Evolutionary conservation across 2,888 invertebrate species (phyloP).

Genomic region (Pristionchus japonicus): DNA sequence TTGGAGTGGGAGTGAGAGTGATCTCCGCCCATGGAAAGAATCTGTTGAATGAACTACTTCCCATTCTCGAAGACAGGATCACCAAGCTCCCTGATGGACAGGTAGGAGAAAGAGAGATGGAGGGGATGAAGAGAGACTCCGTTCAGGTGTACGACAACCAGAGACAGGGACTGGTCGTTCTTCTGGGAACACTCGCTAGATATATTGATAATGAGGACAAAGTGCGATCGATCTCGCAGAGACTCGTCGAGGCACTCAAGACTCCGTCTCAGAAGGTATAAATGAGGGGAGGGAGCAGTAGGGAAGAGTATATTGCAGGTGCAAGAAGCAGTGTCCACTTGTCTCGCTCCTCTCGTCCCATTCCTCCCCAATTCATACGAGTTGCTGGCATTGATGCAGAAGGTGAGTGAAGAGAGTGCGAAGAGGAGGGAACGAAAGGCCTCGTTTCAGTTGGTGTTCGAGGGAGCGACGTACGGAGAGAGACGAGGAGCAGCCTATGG

Average conservation of each 20-base stretch:
- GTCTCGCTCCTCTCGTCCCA: slow-evolving; percentile 92
- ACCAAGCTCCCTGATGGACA: slow-evolving; percentile 79
- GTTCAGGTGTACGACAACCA: slow-evolving; percentile 90
- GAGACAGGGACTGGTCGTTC: slow-evolving; percentile 91
- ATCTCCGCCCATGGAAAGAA: slow-evolving; percentile 93
- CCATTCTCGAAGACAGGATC: slow-evolving; percentile 79
- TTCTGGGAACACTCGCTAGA: slow-evolving; percentile 98
- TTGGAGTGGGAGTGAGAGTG: slow-evolving; percentile 90
- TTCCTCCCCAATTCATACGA: slow-evolving; percentile 91
- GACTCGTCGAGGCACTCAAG: slow-evolving; percentile 90
- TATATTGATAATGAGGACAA: slow-evolving; percentile 77
- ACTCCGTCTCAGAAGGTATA: slow-evolving; percentile 93
- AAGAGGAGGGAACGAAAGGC: neutral
- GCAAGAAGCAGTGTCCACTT: slow-evolving; percentile 96
- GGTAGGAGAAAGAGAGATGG: neutral
- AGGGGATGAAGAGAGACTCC: neutral
- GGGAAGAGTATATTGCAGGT: slow-evolving; percentile 79
- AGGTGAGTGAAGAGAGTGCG: neutral
- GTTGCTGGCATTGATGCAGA: slow-evolving; percentile 80
- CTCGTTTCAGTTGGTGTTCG: slow-evolving; percentile 83
- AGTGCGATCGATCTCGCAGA: slow-evolving; percentile 84
- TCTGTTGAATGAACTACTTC: slow-evolving; percentile 75
- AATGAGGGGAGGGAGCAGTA: neutral
- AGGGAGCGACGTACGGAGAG: slow-evolving; percentile 92
- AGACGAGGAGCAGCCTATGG: slow-evolving; percentile 93